A percentile compares a stretch with the other conserved stretches of the same genome.
Conservation (phyloP, 2,888 invertebrate species). For the Sylvicola fuscatus region DNA sequence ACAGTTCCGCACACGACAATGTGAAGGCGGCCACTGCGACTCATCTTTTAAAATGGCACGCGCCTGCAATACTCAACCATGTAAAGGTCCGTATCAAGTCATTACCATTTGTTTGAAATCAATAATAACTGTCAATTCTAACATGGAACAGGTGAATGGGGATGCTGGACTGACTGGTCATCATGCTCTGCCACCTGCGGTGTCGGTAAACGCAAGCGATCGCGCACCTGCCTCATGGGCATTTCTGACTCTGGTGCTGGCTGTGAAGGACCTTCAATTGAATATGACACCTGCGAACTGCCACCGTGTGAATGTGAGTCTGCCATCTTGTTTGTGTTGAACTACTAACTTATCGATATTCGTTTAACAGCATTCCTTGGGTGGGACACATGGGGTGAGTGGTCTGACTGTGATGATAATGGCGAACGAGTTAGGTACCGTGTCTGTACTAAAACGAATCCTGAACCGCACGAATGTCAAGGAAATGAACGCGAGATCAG, state of each 20-base stretch:
- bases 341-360: too few relatives aligned
- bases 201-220: conserved; percentile 42
- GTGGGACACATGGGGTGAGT: conserved; percentile 58
- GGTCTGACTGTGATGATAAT: conserved; percentile 41
- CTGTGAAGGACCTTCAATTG: conserved; percentile 40
- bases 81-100: conserved; percentile 32
- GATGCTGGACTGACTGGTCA: conserved; percentile 75
- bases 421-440: conserved; percentile 49
- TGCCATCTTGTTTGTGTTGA: too few relatives aligned
- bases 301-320: conserved; percentile 40
- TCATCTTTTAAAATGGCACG: conserved; percentile 35
- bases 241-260: conserved; percentile 18
- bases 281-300: conserved; percentile 47
- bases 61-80: conserved; percentile 53
- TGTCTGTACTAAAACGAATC: conserved; percentile 34
- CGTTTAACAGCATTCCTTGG: conserved; percentile 46
- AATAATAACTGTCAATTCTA: neutral
- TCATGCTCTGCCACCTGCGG: conserved; percentile 58
- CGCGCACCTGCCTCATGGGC: conserved; percentile 41
- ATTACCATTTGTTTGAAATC: conserved; percentile 1
- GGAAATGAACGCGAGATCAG: conserved; percentile 48
- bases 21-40: conserved; percentile 18
- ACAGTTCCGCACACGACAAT: conserved; percentile 39
- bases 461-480: conserved; percentile 39
- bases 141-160: conserved; percentile 61